A percentile compares a stretch with the other conserved stretches of the same genome.
phyloP scores from a whole-genome alignment of 1,140 invertebrate species.

The Drosophila ohnishii region DNA sequence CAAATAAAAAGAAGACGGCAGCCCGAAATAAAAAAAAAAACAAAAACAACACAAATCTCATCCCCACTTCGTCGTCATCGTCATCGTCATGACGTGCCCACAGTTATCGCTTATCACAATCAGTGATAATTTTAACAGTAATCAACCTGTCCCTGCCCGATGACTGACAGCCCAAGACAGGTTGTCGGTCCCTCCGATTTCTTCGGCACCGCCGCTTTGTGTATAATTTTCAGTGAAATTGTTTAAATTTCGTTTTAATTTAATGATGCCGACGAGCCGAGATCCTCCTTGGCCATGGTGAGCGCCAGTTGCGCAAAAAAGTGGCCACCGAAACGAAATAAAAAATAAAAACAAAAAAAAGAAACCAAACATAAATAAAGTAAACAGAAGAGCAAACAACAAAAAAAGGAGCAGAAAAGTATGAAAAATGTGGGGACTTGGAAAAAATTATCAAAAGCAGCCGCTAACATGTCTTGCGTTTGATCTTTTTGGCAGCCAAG shows the following conservation, averaged over 20 bases:
- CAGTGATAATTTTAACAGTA: slow-evolving; percentile 83
- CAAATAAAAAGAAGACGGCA: slow-evolving; percentile 19
- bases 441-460: slow-evolving; percentile 78
- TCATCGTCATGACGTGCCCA: slow-evolving; percentile 66
- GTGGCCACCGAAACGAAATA: slow-evolving; percentile 38
- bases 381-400: slow-evolving; percentile 18
- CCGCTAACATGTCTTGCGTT: slow-evolving; percentile 76
- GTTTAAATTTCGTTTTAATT: slow-evolving; percentile 83
- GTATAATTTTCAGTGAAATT: slow-evolving; percentile 82
- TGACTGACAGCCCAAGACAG: slow-evolving; percentile 72
- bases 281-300: slow-evolving; percentile 40
- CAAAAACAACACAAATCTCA: slow-evolving; percentile 51
- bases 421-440: slow-evolving; percentile 73
- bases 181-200: slow-evolving; percentile 52
- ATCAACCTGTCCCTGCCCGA: slow-evolving; percentile 75
- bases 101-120: slow-evolving; percentile 82
- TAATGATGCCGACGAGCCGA: slow-evolving; percentile 66
- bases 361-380: slow-evolving; percentile 34
- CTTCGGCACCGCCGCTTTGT: slow-evolving; percentile 57
- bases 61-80: slow-evolving; percentile 41
- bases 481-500: slow-evolving; percentile 65
- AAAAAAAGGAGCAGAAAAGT: slow-evolving; percentile 56
- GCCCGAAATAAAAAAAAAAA: slow-evolving; percentile 21
- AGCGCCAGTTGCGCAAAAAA: slow-evolving; percentile 75
- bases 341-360: slow-evolving; percentile 13